Conservation (phyloP, 1,140 invertebrate species). For the Brachionus angularis region DNA sequence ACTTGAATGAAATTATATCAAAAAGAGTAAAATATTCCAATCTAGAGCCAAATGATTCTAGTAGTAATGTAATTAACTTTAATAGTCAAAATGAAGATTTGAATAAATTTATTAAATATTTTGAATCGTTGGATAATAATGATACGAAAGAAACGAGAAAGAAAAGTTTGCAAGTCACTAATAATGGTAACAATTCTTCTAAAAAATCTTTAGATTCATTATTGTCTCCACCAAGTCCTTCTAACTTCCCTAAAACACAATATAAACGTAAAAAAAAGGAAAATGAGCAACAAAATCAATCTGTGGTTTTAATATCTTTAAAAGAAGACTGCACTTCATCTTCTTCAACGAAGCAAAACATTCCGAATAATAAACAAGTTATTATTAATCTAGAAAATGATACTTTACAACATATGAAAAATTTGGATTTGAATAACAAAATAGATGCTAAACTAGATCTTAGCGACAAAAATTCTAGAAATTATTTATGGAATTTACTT, state of each 20-base stretch:
- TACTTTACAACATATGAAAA: conserved; percentile 30
- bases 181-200: no score
- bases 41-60: no score
- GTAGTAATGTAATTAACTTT: neutral
- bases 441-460: neutral
- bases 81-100: neutral
- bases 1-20: conserved; percentile 14
- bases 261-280: conserved; percentile 39
- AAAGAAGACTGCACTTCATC: no score
- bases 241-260: neutral
- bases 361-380: neutral
- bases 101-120: conserved; percentile 31
- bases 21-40: conserved; percentile 25
- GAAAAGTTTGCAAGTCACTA: no score
- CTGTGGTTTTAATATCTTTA: neutral
- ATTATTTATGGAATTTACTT: conserved; percentile 29
- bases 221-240: conserved; percentile 11
- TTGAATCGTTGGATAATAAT: neutral
- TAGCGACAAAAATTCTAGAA: neutral
- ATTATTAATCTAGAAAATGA: conserved; percentile 21
- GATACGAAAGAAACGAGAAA: neutral
- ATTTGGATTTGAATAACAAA: neutral
- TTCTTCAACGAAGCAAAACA: neutral
- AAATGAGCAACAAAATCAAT: neutral
- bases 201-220: conserved; percentile 16